phyloP scores from a whole-genome alignment of 1,140 invertebrate genomes.

The Aphelenchoides fujianensis region DNA sequence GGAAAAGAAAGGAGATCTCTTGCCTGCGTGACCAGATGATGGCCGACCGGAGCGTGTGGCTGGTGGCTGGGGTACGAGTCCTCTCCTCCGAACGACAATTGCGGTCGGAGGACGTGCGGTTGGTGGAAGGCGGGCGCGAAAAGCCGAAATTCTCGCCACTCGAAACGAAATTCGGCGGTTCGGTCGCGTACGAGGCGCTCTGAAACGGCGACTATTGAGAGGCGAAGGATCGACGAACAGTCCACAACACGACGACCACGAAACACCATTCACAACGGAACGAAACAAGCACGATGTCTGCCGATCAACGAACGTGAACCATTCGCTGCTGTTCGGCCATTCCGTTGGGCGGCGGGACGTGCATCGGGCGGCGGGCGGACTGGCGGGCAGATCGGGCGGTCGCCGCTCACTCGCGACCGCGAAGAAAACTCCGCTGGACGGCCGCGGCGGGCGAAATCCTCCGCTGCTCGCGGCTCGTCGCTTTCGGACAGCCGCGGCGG shows the following conservation, averaged over 20 bases:
- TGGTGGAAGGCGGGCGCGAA: not conserved
- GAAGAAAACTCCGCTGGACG: no score
- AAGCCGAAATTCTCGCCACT: not conserved
- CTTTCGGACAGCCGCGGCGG: no score
- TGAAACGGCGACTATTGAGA: not conserved
- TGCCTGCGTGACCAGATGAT: conserved; percentile 1
- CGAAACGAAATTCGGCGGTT: not conserved
- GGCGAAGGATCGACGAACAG: not conserved
- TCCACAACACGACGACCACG: not conserved
- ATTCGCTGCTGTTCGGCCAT: not conserved
- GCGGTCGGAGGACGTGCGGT: not conserved
- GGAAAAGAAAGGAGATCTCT: not conserved
- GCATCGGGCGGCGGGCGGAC: no score
- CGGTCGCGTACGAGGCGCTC: not conserved
- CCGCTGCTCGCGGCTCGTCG: no score
- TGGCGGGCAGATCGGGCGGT: no score
- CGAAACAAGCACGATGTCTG: not conserved
- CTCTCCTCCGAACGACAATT: not conserved
- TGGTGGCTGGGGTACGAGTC: not conserved
- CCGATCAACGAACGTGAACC: not conserved
- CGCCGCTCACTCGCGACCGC: no score
- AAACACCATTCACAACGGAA: not conserved
- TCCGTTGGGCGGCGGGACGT: not conserved
- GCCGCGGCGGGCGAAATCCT: no score
- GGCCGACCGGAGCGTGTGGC: not conserved